Conservation (phyloP, 2,113 vertebrate genomes). For the Sardina pilchardus region DNA sequence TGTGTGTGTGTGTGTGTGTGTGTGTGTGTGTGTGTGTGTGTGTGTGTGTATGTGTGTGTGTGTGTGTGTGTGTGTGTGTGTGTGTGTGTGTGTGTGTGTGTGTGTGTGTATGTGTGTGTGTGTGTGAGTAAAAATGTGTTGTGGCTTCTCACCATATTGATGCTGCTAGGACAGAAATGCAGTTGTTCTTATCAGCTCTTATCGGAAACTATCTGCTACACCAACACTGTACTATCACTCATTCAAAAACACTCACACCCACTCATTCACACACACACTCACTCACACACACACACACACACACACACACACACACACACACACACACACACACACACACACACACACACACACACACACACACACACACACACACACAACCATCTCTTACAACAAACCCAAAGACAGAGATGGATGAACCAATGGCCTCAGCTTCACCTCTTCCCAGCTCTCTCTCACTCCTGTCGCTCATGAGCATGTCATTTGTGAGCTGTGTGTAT, state of each 20-base stretch:
- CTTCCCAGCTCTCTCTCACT: background rate
- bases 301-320: background rate
- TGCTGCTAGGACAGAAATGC: background rate
- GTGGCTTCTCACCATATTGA: background rate
- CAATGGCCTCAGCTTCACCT: background rate
- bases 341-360: background rate
- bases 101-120: conserved; percentile 29
- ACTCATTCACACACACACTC: background rate
- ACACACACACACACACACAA: conserved; percentile 15
- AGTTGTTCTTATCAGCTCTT: conserved; percentile 2
- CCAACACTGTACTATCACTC: background rate
- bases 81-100: background rate
- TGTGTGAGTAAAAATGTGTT: conserved; percentile 17
- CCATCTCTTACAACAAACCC: background rate
- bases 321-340: background rate
- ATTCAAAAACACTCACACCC: background rate
- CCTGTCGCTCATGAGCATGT: too few relatives aligned
- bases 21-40: conserved; percentile 21
- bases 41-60: conserved; percentile 8
- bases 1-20: conserved; percentile 1
- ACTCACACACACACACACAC: background rate
- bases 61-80: background rate
- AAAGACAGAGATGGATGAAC: background rate
- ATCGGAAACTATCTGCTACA: background rate
- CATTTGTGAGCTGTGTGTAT: too few relatives aligned